Conservation (phyloP, 1,140 invertebrate genomes). For the Potamilus streckersoni region DNA sequence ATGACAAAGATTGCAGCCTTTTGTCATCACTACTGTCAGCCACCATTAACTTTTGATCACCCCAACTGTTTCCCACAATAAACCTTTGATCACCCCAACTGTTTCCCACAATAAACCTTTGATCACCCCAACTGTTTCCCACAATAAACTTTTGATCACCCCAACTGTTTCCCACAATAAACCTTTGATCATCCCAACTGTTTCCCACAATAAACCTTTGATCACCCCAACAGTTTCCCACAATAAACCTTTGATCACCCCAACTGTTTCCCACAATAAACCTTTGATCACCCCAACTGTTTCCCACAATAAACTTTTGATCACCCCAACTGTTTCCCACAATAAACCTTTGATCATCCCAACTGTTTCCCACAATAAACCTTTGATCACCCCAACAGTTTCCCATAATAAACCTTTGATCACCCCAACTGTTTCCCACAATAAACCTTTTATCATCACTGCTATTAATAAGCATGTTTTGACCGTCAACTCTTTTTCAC, state of each 20-base stretch:
- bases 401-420: too few species aligned
- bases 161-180: too few species aligned
- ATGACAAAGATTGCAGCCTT: too few species aligned
- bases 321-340: neutral
- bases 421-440: neutral
- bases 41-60: neutral
- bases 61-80: neutral
- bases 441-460: too few species aligned
- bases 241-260: too few species aligned
- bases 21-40: neutral
- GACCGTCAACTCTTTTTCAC: neutral
- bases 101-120: neutral
- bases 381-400: neutral
- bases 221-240: too few species aligned
- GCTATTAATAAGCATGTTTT: neutral
- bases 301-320: too few species aligned
- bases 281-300: neutral
- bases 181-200: too few species aligned
- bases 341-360: too few species aligned
- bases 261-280: neutral
- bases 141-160: neutral
- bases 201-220: too few species aligned
- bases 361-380: neutral
- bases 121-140: too few species aligned
- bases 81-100: too few species aligned